A percentile compares a stretch with the other conserved stretches of the same genome.
Conservation (phyloP, 2,113 vertebrate genomes). For the Irena cyanogastra region DNA sequence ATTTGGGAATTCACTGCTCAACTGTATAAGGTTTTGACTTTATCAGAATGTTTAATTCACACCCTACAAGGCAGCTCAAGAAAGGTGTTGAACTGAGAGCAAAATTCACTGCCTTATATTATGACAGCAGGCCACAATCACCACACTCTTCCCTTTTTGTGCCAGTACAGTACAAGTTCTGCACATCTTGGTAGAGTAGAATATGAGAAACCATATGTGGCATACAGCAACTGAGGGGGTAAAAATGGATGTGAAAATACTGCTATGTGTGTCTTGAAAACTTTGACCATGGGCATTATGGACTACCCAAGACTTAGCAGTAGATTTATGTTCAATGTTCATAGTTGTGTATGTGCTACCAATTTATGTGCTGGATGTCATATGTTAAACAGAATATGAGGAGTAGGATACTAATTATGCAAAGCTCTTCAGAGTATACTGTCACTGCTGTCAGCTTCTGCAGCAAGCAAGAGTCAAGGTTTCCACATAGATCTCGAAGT, state of each 20-base stretch:
- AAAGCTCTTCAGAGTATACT: background rate
- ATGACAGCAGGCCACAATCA: background rate
- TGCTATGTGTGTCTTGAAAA: background rate
- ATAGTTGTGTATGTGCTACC: background rate
- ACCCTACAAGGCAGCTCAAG: background rate
- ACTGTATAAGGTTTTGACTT: background rate
- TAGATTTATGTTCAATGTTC: slow-evolving; percentile 37
- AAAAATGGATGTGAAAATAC: background rate
- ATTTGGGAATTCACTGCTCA: background rate
- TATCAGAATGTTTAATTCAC: background rate
- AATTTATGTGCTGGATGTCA: slow-evolving; percentile 37
- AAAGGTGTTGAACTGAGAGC: background rate
- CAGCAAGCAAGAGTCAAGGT: background rate
- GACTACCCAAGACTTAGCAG: background rate
- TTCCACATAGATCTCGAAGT: background rate
- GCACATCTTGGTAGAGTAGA: background rate
- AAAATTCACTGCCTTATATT: background rate
- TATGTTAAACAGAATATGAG: slow-evolving; percentile 33
- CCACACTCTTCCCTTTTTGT: background rate
- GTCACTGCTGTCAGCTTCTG: background rate
- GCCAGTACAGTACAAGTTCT: background rate
- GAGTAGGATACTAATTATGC: background rate
- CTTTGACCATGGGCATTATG: background rate
- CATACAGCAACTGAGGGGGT: background rate
- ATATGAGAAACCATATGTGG: background rate